Evolutionary conservation across 2,797 vertebrate genomes (phyloP).

Genomic region (Alosa sapidissima): DNA sequence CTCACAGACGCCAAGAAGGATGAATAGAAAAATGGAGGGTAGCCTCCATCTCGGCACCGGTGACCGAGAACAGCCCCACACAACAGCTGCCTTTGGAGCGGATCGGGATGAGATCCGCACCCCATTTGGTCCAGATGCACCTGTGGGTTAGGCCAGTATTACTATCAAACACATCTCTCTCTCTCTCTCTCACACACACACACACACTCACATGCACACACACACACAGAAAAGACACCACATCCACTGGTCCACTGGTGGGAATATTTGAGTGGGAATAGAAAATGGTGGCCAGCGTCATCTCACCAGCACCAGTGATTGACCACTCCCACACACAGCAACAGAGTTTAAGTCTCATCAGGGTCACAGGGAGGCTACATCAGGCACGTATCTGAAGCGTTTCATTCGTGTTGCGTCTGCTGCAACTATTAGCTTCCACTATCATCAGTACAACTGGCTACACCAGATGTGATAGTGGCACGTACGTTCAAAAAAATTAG

Average conservation of each 20-base stretch:
- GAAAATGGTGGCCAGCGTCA: background rate
- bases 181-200: background rate
- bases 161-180: background rate
- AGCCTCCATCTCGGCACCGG: background rate
- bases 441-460: background rate
- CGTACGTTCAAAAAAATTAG: too few species aligned
- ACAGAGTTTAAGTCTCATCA: background rate
- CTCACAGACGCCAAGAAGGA: constrained; percentile 64
- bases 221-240: background rate
- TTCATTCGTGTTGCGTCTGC: too few species aligned
- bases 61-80: background rate
- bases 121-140: background rate
- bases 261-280: background rate
- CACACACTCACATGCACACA: background rate
- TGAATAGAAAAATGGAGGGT: constrained; percentile 61
- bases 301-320: background rate
- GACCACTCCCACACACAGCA: background rate
- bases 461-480: background rate
- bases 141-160: background rate
- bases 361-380: background rate
- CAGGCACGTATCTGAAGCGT: too few species aligned
- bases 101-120: background rate
- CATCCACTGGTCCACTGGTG: background rate
- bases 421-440: too few species aligned
- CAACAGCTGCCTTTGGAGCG: background rate